Evolutionary conservation across 2,797 vertebrate genomes (phyloP), one percentile per base, ranked within the genome.

Genomic region (Distichodus sexfasciatus): DNA sequence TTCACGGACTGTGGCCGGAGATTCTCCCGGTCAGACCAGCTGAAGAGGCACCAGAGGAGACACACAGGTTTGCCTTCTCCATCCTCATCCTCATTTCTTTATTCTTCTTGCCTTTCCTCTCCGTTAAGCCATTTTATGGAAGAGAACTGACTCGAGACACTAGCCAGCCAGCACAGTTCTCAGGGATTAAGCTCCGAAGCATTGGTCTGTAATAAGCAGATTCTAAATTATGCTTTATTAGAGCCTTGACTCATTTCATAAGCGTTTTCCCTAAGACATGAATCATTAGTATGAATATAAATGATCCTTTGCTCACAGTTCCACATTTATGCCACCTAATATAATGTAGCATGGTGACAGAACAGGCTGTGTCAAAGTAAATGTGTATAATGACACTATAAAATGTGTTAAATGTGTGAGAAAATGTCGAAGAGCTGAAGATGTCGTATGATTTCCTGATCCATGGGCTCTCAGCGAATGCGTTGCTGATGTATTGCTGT

Each of bases 21-120:
- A 78, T 99, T 99, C 84, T 98, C 96, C 75, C 94, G 97, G 81
- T 99, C 97, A 15, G 97, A 99, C 87, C 97, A 99, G 84, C 94
- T 99, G 29, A 99, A 99, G 78, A 82, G 97, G 76, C 97, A 99
- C 88, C 97, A 99, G 87, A 93, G 97, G 84, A 91, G 97, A 83
- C 97, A 98, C 86, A 98, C 96, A 95, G 97, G 96, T 99, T 87
- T 86, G 94, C 47, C 36, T 7, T 47, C 41, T 53, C 9, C 36
- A 7, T 66, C 54, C 24, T 47, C 61, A 51, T 29, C 8, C 76
- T 15, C 41, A 46, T 70, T 48, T 76, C 67, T 77, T 46, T 43
- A 57, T 76, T 28, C 53, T 14, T 36, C 21, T n/a, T 33, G 29
- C 29, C 14, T 14, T 38, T 67, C 46, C 47, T 48, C 19, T 4